Conservation (phyloP, 1,140 invertebrate genomes). For the Hylyphantes graminicola region DNA sequence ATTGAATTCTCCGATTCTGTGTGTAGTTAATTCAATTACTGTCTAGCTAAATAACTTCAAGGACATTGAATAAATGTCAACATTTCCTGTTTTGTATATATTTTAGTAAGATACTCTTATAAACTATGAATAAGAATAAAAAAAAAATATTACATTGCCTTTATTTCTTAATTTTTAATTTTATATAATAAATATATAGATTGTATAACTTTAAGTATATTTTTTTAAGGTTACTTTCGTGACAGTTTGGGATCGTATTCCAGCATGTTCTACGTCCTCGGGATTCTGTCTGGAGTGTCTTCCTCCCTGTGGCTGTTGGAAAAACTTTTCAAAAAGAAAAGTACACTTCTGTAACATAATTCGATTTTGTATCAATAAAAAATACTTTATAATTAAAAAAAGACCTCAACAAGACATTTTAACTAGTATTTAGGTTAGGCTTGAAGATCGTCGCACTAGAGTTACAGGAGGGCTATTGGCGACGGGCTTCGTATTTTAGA, state of each 20-base stretch:
- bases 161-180: no score
- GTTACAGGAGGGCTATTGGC: no score
- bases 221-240: slow-evolving; percentile 54
- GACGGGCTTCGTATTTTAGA: no score
- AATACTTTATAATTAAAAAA: background rate
- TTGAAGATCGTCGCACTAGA: no score
- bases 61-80: no score
- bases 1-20: no score
- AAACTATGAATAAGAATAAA: no score
- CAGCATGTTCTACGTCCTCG: slow-evolving; percentile 58
- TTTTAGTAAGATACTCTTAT: no score
- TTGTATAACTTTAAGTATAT: background rate
- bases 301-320: slow-evolving; percentile 58
- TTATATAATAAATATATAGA: background rate
- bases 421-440: background rate
- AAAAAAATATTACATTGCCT: no score
- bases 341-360: background rate
- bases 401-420: slow-evolving; percentile 3
- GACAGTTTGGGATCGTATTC: slow-evolving; percentile 57
- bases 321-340: slow-evolving; percentile 2
- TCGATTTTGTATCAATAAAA: background rate
- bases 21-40: no score
- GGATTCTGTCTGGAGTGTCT: slow-evolving; percentile 26
- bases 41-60: no score
- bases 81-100: no score